phyloP scores from a whole-genome alignment of 2,888 invertebrate genomes.

The Tuberolachnus salignus region DNA sequence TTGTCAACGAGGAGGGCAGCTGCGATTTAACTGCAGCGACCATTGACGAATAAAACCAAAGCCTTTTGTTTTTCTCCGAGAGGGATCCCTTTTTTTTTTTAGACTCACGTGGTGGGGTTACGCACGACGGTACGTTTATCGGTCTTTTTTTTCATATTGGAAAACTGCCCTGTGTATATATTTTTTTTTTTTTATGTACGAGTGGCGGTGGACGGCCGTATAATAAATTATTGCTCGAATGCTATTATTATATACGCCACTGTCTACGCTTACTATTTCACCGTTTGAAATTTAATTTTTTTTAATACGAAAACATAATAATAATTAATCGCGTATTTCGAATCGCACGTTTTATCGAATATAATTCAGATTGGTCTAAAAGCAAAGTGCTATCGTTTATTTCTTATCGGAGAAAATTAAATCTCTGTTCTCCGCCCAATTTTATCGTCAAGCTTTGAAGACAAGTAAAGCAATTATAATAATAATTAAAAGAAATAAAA shows the following conservation, averaged over 20 bases:
- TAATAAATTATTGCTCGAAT: neutral
- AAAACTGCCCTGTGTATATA: slow-evolving; percentile 5
- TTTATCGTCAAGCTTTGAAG: too few relatives aligned
- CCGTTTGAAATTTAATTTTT: neutral
- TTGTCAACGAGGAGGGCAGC: slow-evolving; percentile 56
- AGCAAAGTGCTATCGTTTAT: too few relatives aligned
- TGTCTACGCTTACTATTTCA: neutral
- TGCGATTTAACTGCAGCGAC: slow-evolving; percentile 50
- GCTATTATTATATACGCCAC: neutral
- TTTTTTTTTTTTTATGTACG: neutral
- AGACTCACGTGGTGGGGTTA: slow-evolving; percentile 24
- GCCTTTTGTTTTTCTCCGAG: slow-evolving; percentile 49
- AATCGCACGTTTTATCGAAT: too few relatives aligned
- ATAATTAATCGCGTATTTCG: neutral
- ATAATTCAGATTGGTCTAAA: too few relatives aligned
- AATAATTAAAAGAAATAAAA: too few relatives aligned
- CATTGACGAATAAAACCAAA: slow-evolving; percentile 51
- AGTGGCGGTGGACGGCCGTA: neutral
- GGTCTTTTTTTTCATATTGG: slow-evolving; percentile 30
- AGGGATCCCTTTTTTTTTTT: slow-evolving; percentile 43
- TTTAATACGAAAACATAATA: neutral
- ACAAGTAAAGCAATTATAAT: too few relatives aligned
- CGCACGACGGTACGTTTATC: neutral
- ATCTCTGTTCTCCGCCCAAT: neutral
- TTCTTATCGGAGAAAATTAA: too few relatives aligned